Evolutionary conservation across 2,888 invertebrate species (phyloP).

Genomic region (Clanis bilineata): DNA sequence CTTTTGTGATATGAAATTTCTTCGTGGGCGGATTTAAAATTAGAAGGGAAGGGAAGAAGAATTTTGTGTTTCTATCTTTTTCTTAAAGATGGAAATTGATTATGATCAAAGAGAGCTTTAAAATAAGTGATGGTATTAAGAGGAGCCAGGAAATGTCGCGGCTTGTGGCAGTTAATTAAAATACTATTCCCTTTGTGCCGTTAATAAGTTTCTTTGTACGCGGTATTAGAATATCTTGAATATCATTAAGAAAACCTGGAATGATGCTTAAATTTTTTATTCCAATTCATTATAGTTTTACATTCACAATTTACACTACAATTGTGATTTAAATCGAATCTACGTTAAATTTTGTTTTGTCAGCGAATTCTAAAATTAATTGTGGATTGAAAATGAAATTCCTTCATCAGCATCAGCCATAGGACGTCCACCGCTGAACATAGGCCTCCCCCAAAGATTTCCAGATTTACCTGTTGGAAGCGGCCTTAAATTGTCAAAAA

Average conservation of each 20-base stretch:
- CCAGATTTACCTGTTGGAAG: no score
- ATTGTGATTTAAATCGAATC: no score
- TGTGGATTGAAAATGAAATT: no score
- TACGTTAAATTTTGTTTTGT: no score
- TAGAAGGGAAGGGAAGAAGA: neutral
- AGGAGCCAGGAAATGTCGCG: neutral
- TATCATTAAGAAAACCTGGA: neutral
- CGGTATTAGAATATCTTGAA: neutral
- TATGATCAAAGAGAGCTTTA: neutral
- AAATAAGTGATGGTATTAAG: neutral
- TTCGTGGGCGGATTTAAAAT: neutral
- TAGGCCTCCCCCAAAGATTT: no score
- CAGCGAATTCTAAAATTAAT: no score
- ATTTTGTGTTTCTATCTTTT: neutral
- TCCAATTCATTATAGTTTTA: no score
- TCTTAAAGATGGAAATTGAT: neutral
- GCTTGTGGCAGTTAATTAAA: neutral
- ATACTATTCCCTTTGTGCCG: neutral
- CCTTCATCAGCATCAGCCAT: no score
- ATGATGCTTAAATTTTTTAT: neutral
- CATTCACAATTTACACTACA: no score
- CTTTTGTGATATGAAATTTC: neutral
- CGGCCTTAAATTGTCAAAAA: no score
- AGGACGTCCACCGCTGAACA: no score
- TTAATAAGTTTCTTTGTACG: neutral